A percentile compares a stretch with the other conserved stretches of the same genome.
Conservation (phyloP, 2,113 vertebrate species). For the Xiphophorus hellerii region DNA sequence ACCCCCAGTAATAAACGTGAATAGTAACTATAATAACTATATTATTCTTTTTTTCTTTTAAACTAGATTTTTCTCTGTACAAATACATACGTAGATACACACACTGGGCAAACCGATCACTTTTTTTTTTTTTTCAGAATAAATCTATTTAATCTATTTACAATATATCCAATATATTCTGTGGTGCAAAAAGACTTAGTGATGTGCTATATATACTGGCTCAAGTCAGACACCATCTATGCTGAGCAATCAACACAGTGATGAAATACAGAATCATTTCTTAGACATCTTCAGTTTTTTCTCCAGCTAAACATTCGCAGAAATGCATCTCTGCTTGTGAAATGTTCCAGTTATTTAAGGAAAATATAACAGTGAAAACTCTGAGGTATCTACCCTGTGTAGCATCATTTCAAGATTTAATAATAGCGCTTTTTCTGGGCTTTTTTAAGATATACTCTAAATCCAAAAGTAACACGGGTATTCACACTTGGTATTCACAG, state of each 20-base stretch:
- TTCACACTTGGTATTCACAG: slow-evolving; percentile 36
- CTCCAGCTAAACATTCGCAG: slow-evolving; percentile 48
- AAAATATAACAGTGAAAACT: slow-evolving; percentile 38
- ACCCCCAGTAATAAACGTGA: slow-evolving; percentile 57
- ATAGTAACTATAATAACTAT: slow-evolving; percentile 67
- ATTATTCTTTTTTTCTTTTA: slow-evolving; percentile 71
- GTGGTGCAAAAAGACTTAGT: slow-evolving; percentile 69
- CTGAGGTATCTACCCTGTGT: slow-evolving; percentile 49
- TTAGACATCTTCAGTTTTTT: slow-evolving; percentile 39
- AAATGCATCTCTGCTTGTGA: slow-evolving; percentile 47
- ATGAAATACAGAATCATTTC: slow-evolving; percentile 44
- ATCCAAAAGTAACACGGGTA: slow-evolving; percentile 44
- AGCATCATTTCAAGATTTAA: slow-evolving; percentile 32
- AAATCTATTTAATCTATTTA: slow-evolving; percentile 78
- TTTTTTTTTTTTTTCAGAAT: slow-evolving; percentile 62
- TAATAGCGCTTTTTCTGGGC: slow-evolving; percentile 32
- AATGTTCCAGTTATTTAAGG: slow-evolving; percentile 30
- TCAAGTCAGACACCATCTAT: slow-evolving; percentile 38
- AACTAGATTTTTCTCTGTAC: slow-evolving; percentile 80
- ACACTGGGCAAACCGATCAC: slow-evolving; percentile 68
- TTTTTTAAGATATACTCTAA: slow-evolving; percentile 32
- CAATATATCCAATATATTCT: slow-evolving; percentile 75
- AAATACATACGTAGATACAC: slow-evolving; percentile 76
- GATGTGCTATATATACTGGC: slow-evolving; percentile 59
- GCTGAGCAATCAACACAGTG: slow-evolving; percentile 27